phyloP scores from a whole-genome alignment of 2,888 invertebrate genomes.

The Platerodrilus igneus region DNA sequence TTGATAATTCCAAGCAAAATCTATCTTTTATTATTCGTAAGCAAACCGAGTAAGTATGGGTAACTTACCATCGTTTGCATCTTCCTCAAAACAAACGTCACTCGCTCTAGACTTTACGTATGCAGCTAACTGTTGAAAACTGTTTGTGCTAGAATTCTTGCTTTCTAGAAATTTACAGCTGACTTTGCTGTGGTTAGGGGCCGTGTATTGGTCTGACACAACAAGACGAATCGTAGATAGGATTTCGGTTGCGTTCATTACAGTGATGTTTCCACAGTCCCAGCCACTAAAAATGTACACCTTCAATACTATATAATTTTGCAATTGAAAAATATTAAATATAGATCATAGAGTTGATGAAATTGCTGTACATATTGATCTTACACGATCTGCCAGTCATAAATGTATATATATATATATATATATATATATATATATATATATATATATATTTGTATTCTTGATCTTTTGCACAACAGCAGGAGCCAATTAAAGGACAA shows the following conservation, averaged over 20 bases:
- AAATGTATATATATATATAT: no score
- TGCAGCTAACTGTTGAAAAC: constrained; percentile 11
- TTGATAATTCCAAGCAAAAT: constrained; percentile 74
- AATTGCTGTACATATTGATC: no score
- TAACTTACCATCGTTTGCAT: constrained; percentile 10
- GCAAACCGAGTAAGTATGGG: neutral
- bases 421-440: no score
- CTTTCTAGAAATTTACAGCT: constrained; percentile 12
- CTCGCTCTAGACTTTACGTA: constrained; percentile 1
- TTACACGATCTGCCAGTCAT: no score
- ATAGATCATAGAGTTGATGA: no score
- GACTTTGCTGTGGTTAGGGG: constrained; percentile 4
- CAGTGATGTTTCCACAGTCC: constrained; percentile 5
- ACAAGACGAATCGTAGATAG: neutral
- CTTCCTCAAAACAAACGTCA: constrained; percentile 13
- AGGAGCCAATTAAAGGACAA: no score
- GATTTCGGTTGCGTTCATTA: neutral
- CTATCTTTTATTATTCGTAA: neutral
- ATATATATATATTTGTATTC: no score
- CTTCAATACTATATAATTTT: no score
- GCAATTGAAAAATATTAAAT: no score
- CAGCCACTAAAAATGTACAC: neutral
- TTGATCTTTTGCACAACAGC: no score
- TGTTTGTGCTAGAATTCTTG: constrained; percentile 7
- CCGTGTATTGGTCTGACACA: constrained; percentile 10